A percentile compares a stretch with the other conserved stretches of the same genome.
Evolutionary conservation across 2,888 invertebrate species (phyloP).

Genomic region (Dynastes grantii): DNA sequence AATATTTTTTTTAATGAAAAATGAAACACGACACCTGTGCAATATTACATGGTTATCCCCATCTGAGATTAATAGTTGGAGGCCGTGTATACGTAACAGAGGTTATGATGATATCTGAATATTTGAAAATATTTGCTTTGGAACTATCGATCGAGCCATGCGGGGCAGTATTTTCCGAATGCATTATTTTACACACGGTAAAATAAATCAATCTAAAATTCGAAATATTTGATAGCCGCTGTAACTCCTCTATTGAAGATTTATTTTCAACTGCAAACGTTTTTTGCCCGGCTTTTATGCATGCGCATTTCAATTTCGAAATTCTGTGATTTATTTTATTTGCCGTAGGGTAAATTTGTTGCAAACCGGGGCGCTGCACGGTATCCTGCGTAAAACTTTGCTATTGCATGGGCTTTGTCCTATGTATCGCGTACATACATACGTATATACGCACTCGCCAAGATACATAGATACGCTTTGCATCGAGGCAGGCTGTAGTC

Average conservation of each 20-base stretch:
- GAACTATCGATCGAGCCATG: conserved; percentile 49
- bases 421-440: conserved; percentile 22
- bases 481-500: background rate
- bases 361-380: conserved; percentile 38
- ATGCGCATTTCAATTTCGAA: conserved; percentile 54
- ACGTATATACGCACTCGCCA: background rate
- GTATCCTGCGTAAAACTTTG: conserved; percentile 30
- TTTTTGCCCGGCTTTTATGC: conserved; percentile 53
- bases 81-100: conserved; percentile 2
- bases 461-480: background rate
- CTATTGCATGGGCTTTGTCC: conserved; percentile 14
- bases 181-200: conserved; percentile 53
- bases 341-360: conserved; percentile 52
- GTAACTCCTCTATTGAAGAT: conserved; percentile 54
- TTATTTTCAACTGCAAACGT: conserved; percentile 54
- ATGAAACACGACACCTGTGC: no score
- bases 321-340: conserved; percentile 54
- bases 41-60: no score
- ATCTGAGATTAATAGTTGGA: background rate
- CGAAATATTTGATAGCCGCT: conserved; percentile 54
- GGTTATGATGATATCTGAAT: conserved; percentile 41
- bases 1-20: no score
- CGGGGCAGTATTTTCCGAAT: conserved; percentile 48
- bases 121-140: conserved; percentile 51
- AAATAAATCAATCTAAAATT: conserved; percentile 55